Conservation (phyloP, 2,113 vertebrate genomes). For the Phycodurus eques region DNA sequence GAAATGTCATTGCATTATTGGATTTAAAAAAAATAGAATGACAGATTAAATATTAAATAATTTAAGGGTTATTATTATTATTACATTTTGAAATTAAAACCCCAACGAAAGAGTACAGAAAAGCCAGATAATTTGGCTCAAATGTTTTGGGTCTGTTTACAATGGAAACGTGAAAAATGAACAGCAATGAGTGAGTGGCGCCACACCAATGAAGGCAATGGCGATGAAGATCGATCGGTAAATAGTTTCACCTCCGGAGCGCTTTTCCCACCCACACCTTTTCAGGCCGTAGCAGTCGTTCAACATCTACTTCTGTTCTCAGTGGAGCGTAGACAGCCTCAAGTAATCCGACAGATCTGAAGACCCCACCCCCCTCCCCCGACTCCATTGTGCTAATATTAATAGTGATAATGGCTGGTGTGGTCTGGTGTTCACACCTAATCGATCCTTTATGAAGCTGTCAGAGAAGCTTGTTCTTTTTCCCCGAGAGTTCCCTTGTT, state of each 20-base stretch:
- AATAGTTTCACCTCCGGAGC: not conserved
- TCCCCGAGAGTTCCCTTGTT: not conserved
- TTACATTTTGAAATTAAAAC: not conserved
- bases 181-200: too few relatives aligned
- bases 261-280: not conserved
- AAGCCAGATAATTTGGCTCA: not conserved
- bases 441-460: conserved; percentile 2
- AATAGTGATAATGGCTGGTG: not conserved
- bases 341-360: not conserved
- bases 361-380: not conserved
- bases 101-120: not conserved
- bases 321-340: not conserved
- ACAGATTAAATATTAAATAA: too few relatives aligned
- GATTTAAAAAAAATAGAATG: too few relatives aligned
- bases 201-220: not conserved
- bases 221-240: not conserved
- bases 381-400: not conserved
- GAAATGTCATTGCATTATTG: too few relatives aligned
- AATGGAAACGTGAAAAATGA: not conserved
- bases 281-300: not conserved
- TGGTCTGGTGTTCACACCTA: not conserved
- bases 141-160: not conserved
- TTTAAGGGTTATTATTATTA: too few relatives aligned
- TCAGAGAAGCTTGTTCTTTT: not conserved
- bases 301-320: not conserved